Conservation (phyloP, 2,113 vertebrate species). For the Spheniscus mendiculus region DNA sequence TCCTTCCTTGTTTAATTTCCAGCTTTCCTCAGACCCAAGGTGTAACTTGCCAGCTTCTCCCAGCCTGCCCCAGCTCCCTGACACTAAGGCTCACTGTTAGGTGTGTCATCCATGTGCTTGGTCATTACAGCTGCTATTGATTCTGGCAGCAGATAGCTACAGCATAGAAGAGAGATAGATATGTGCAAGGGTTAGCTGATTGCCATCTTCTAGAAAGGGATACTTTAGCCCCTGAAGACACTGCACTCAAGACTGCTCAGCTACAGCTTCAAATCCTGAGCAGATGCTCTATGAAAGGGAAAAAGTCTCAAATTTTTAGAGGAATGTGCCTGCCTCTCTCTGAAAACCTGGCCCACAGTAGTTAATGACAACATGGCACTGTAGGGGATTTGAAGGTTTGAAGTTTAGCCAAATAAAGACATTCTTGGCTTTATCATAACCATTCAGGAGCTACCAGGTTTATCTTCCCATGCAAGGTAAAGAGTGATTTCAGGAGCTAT, state of each 20-base stretch:
- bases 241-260: not conserved
- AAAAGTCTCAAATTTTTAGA: not conserved
- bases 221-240: not conserved
- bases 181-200: not conserved
- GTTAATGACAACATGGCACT: conserved; percentile 48
- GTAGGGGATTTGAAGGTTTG: conserved; percentile 38
- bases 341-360: conserved; percentile 1
- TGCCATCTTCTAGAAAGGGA: not conserved
- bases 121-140: not conserved
- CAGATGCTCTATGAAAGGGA: not conserved
- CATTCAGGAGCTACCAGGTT: conserved; percentile 55
- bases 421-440: conserved; percentile 48
- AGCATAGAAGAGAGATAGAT: not conserved
- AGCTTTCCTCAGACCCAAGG: not conserved
- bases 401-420: conserved; percentile 65
- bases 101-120: not conserved
- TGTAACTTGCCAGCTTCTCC: not conserved
- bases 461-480: conserved; percentile 51
- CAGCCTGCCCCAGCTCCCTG: not conserved
- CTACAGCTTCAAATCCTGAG: not conserved
- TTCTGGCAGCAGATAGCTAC: not conserved
- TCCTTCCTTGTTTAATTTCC: not conserved
- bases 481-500: conserved; percentile 45
- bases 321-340: not conserved
- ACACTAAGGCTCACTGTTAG: not conserved